Evolutionary conservation across 2,797 vertebrate genomes (phyloP).

Genomic region (Acanthiza pusilla): DNA sequence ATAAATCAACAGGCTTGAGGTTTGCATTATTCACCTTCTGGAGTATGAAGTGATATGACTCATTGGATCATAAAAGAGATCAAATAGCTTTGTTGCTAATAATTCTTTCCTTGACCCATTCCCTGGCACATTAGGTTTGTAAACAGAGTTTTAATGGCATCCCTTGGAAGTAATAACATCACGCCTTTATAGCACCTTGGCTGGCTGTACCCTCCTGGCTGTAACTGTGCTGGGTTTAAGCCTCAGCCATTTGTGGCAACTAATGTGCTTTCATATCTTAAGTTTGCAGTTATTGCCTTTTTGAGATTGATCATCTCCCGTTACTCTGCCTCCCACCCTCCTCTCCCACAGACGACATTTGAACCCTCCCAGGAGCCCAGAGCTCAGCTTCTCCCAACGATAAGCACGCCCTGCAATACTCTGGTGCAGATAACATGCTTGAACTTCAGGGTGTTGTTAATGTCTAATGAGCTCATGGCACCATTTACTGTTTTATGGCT

Average conservation of each 20-base stretch:
- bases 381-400: neutral
- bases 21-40: conserved; percentile 76
- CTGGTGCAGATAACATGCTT: conserved; percentile 26
- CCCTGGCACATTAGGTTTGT: conserved; percentile 74
- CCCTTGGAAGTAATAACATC: conserved; percentile 73
- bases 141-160: conserved; percentile 79
- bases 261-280: conserved; percentile 64
- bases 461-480: conserved; percentile 26
- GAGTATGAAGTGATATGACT: conserved; percentile 71
- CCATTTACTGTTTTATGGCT: neutral
- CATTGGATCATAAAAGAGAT: conserved; percentile 78
- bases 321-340: neutral
- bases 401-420: conserved; percentile 34
- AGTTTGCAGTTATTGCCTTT: conserved; percentile 39
- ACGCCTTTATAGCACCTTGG: conserved; percentile 68
- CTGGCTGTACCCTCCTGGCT: conserved; percentile 29
- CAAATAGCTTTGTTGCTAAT: conserved; percentile 78
- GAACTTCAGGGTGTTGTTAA: conserved; percentile 17
- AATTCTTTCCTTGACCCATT: conserved; percentile 77
- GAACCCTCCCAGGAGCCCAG: neutral
- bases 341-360: neutral
- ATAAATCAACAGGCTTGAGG: conserved; percentile 72
- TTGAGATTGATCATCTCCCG: conserved; percentile 29
- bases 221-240: conserved; percentile 40
- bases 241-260: conserved; percentile 57